These are phyloP conservation scores for Coleophora flavipennella DNA, from an alignment of 2,888 invertebrate species.

Conservation along the genomic window DNA sequence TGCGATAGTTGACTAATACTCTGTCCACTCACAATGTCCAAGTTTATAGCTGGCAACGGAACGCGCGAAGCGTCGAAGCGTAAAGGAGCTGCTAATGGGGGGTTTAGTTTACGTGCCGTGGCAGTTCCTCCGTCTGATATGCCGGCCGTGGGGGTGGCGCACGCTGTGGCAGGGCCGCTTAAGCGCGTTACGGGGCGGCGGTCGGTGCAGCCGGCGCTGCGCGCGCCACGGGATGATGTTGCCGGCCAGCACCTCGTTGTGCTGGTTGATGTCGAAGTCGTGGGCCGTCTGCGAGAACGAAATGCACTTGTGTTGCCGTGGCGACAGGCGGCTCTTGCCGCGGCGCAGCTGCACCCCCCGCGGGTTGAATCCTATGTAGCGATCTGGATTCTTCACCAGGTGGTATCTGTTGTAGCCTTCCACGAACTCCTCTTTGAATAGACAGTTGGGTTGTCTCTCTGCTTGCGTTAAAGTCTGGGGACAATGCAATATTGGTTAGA, in stretches of 20 bases:
- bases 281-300: constrained; percentile 76
- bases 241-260: constrained; percentile 72
- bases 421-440: constrained; percentile 76
- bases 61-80: constrained; percentile 69
- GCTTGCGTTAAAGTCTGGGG: constrained; percentile 70
- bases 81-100: constrained; percentile 54
- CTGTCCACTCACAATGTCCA: constrained; percentile 68
- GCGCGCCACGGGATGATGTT: constrained; percentile 44
- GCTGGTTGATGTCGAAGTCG: constrained; percentile 74
- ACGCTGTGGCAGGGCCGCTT: constrained; percentile 54
- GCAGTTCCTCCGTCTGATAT: constrained; percentile 61
- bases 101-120: constrained; percentile 52
- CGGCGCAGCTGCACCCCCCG: constrained; percentile 70
- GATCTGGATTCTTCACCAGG: constrained; percentile 72
- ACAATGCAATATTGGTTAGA: constrained; percentile 18
- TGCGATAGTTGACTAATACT: constrained; percentile 73
- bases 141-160: constrained; percentile 61
- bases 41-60: constrained; percentile 57
- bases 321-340: constrained; percentile 47
- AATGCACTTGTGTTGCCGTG: constrained; percentile 70
- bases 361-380: constrained; percentile 77
- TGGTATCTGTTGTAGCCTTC: constrained; percentile 76
- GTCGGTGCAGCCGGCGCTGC: constrained; percentile 55
- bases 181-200: constrained; percentile 49
- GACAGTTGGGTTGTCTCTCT: constrained; percentile 72